Base-by-base conservation (phyloP, 2,888 invertebrate genomes). In the Drosophila falleni region DNA sequence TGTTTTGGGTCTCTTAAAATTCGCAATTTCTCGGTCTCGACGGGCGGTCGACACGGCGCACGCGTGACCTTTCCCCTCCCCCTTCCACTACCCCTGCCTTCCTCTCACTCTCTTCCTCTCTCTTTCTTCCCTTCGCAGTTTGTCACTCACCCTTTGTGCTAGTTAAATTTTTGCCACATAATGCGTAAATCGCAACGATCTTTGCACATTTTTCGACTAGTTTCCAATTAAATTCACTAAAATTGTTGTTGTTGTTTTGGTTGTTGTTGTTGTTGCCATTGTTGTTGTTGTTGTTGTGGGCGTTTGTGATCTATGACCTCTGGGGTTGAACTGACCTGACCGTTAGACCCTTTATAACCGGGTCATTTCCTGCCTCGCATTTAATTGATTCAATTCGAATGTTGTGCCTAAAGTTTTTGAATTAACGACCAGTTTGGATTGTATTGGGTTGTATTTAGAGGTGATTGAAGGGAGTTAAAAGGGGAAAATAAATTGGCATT, bases 121-220 rank as follows among this genome's bases (percentile, higher is more conserved):
- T 4, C 4, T 19, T 5, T 5, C 31, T 11, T 35, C n/a, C 51
- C 16, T 19, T 5, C 15, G 2, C 49, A 9, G 3, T 10, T 3
- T 50, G n/a, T 3, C 19, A 13, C 41, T 23, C 53, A 37, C 41
- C 56, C 42, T 29, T 16, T 33, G 29, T 44, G 16, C 41, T 54
- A 42, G 44, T 41, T 37, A 70, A 69, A 73, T 77, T 78, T 64
- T 78, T 67, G 64, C 63, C 77, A 69, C 64, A 77, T 64, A 75
- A 68, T 71, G 72, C 78, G 60, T 69, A 68, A 77, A 72, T 76
- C 53, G 69, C 56, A 49, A 42, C 61, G 49, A 58, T 77, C 61
- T 10, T 23, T 54, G 16, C 35, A 10, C 46, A 46, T 70, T 77
- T 71, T 56, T n/a, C 29, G 39, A 62, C 50, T 62, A 55, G 66